These are phyloP conservation scores for Nettapus auritus DNA, from an alignment of 2,113 vertebrate genomes.

Conservation along the genomic window DNA sequence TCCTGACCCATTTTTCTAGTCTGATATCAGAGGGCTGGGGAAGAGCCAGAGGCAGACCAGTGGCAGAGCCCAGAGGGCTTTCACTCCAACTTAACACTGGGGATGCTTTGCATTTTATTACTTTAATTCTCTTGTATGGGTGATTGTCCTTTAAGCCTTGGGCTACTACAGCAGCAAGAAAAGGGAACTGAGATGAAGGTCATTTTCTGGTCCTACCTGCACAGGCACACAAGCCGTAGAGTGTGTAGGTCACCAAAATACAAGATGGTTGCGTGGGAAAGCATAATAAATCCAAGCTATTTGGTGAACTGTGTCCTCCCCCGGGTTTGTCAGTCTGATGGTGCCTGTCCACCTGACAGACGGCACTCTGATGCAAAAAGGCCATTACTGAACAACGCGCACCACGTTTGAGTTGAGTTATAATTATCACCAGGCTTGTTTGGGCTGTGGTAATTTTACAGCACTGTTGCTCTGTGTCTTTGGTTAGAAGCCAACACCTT, in stretches of 20 bases:
- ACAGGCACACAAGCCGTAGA: not conserved
- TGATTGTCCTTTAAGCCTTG: not conserved
- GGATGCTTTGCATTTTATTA: not conserved
- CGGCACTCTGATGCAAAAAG: not conserved
- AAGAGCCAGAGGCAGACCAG: fast-evolving
- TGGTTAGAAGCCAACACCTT: not conserved
- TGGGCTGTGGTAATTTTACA: not conserved
- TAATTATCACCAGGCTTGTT: not conserved
- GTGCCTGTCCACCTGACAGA: too few species aligned
- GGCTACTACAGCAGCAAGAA: not conserved
- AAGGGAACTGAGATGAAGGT: not conserved
- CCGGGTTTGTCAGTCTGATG: not conserved
- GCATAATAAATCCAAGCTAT: not conserved
- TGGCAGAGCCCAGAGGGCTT: not conserved
- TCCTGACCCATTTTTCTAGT: not conserved
- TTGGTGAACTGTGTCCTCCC: not conserved
- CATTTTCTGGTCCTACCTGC: not conserved
- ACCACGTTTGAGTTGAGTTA: not conserved
- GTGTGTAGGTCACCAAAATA: not conserved
- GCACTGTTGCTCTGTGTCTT: not conserved
- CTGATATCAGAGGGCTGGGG: not conserved
- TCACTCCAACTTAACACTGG: not conserved
- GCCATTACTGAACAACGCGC: not conserved
- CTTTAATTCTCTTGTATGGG: not conserved
- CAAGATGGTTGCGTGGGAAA: not conserved